Base-by-base conservation (phyloP, 2,888 invertebrate genomes). In the Blastobasis adustella region DNA sequence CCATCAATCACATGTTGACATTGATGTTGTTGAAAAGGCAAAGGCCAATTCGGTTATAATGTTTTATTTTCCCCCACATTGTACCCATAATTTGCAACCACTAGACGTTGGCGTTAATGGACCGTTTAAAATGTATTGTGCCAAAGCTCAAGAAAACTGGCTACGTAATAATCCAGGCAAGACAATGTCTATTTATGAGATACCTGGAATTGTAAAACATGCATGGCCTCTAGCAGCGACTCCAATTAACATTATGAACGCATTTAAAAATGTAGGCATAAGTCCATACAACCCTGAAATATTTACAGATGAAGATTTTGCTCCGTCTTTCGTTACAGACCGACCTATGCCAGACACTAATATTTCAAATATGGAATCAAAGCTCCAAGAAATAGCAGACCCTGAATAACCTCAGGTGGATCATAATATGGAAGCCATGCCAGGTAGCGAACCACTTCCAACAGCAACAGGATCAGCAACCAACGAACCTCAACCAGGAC, bases 181-280 rank as follows among this genome's bases (percentile, higher is more conserved):
- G 51, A 62, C 65, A 0, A 67, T 71, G 62, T 48, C 63, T 0
- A 70, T 68, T 3, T 66, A 71, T 37, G 62, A 71, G 38, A 66
- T 72, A n/a, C 69, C 68, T 36, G 50, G 53, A 0, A 60, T 69
- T 41, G 49, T 63, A 4, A 46, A 39, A 6, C 50, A 46, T 46
- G 59, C 68, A 7, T 52, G 63, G 47, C 67, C 67, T 5, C 41
- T 58, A 0, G 64, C 67, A 1, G 66, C 66, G 2, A 51, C 51
- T 5, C 51, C 37, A 8, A 3, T 1, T 7, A 51, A 44, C 36
- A 48, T 50, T n/a, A 40, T 39, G 45, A 40, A 40, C 9, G 45
- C 36, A n/a, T 50, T 50, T 50, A 23, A 39, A 37, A 45, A 45
- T 5, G n/a, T 45, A 9, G 46, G 50, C 9, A 46, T 50, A 39